A percentile compares a stretch with the other conserved stretches of the same genome.
phyloP scores from a whole-genome alignment of 1,140 invertebrate species.

The Sitodiplosis mosellana region DNA sequence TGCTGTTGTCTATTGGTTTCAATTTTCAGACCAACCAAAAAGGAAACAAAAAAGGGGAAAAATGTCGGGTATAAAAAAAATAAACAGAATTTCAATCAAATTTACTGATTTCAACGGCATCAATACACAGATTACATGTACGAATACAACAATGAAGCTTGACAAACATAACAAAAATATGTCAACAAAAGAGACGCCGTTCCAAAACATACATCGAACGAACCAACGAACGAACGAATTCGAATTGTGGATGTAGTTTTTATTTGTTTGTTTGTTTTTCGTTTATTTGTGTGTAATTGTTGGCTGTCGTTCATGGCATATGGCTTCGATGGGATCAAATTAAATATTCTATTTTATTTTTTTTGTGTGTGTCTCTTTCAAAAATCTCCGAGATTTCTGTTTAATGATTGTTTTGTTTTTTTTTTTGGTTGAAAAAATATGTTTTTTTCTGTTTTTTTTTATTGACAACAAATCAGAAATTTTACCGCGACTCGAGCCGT shows the following conservation, averaged over 20 bases:
- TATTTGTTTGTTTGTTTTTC: too few species aligned
- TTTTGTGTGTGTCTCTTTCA: neutral
- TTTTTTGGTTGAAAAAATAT: too few species aligned
- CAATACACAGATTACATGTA: constrained; percentile 7
- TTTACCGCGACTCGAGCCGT: constrained; percentile 26
- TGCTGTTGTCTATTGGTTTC: neutral
- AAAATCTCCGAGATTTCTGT: too few species aligned
- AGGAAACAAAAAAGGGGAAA: constrained; percentile 10
- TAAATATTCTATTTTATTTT: neutral
- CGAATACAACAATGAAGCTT: too few species aligned
- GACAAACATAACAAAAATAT: too few species aligned
- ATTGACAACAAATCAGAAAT: constrained; percentile 5
- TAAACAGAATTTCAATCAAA: neutral
- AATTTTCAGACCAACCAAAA: constrained; percentile 7
- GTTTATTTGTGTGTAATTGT: too few species aligned
- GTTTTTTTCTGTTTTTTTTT: neutral
- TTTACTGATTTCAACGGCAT: constrained; percentile 7
- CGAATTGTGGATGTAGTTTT: neutral
- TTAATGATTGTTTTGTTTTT: neutral
- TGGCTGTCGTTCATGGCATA: neutral
- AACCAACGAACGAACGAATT: too few species aligned
- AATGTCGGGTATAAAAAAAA: constrained; percentile 6
- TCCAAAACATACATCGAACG: neutral
- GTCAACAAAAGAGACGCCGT: too few species aligned
- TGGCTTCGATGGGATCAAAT: neutral